Conservation (phyloP, 2,888 invertebrate species). For the Conchocele bisecta region DNA sequence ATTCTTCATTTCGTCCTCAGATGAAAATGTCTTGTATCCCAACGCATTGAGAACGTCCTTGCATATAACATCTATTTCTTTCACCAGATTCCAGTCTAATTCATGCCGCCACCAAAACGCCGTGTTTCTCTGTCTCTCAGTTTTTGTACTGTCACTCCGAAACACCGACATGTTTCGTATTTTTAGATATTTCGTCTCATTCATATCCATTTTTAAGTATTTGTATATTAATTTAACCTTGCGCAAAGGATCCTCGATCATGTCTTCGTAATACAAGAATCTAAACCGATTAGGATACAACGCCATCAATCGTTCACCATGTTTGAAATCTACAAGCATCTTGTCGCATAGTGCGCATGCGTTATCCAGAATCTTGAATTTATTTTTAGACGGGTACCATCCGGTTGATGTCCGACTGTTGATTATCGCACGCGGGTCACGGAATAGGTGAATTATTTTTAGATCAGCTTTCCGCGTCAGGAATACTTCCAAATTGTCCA, state of each 20-base stretch:
- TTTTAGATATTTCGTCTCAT: slow-evolving; percentile 5
- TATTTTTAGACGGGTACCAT: background rate
- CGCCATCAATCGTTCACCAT: slow-evolving; percentile 14
- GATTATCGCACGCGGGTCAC: slow-evolving; percentile 33
- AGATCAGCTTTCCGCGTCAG: slow-evolving; percentile 6
- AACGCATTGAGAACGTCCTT: slow-evolving; percentile 23
- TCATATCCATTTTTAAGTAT: slow-evolving; percentile 32
- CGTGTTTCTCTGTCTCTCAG: slow-evolving; percentile 16
- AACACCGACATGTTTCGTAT: slow-evolving; percentile 16
- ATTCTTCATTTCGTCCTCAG: slow-evolving; percentile 4
- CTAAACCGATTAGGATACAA: slow-evolving; percentile 24
- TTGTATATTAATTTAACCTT: slow-evolving; percentile 36
- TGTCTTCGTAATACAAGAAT: slow-evolving; percentile 37
- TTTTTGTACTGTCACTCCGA: too few species aligned
- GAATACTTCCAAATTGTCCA: slow-evolving; percentile 5
- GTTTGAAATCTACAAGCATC: slow-evolving; percentile 23
- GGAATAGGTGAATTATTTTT: slow-evolving; percentile 22
- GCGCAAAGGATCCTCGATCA: slow-evolving; percentile 16
- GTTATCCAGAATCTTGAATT: background rate
- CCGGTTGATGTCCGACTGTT: slow-evolving; percentile 24
- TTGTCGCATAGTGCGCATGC: slow-evolving; percentile 16
- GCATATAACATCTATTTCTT: slow-evolving; percentile 18
- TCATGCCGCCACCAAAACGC: slow-evolving; percentile 36
- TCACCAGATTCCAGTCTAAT: slow-evolving; percentile 10
- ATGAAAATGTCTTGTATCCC: slow-evolving; percentile 16